These are phyloP conservation scores for Nowickia ferox DNA, from an alignment of 2,888 invertebrate species.

Conservation along the genomic window DNA sequence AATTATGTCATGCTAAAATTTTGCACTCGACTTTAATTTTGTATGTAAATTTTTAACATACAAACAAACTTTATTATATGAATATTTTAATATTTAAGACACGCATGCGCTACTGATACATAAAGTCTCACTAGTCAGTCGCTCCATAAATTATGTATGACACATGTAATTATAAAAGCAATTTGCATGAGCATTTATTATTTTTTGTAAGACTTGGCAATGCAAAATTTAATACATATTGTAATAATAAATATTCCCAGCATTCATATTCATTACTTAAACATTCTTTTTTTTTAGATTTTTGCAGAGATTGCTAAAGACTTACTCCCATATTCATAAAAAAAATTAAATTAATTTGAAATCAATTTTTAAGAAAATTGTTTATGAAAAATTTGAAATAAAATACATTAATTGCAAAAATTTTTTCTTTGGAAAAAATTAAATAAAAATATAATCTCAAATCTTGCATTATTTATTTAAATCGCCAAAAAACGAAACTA, in stretches of 20 bases:
- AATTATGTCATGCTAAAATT: slow-evolving; percentile 3
- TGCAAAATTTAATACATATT: background rate
- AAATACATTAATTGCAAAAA: too few species aligned
- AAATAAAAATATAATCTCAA: background rate
- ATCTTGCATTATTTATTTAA: too few species aligned
- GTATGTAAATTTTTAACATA: slow-evolving; percentile 30
- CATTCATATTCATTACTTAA: background rate
- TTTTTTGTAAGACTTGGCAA: background rate
- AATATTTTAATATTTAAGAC: slow-evolving; percentile 45
- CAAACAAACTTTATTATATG: slow-evolving; percentile 2
- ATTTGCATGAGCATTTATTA: slow-evolving; percentile 1
- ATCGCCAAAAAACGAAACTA: too few species aligned
- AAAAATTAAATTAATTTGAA: too few species aligned
- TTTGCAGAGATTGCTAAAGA: background rate
- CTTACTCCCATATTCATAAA: too few species aligned
- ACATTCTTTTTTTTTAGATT: background rate
- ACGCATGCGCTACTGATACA: slow-evolving; percentile 23
- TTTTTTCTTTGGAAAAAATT: too few species aligned
- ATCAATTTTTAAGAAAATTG: too few species aligned
- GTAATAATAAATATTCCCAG: slow-evolving; percentile 7
- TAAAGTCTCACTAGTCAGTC: background rate
- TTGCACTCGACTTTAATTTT: slow-evolving; percentile 5
- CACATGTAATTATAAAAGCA: background rate
- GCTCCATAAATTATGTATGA: slow-evolving; percentile 15
- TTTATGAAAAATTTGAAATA: too few species aligned